Base-by-base conservation (phyloP, 2,888 invertebrate genomes). In the Atrina japonica region DNA sequence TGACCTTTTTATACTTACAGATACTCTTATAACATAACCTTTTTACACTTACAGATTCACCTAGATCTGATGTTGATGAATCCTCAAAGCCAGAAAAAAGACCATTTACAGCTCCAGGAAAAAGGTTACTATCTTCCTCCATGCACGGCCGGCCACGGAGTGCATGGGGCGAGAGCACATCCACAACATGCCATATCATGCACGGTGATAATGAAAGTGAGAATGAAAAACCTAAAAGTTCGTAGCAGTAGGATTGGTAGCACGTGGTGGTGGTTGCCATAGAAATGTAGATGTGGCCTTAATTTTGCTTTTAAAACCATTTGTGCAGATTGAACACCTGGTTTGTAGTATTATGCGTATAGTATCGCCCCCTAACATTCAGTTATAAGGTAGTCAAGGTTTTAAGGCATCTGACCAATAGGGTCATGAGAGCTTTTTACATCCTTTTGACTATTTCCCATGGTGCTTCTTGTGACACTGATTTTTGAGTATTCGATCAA, bases 21-120 rank as follows among this genome's bases (percentile, higher is more conserved):
- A 83, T 65, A 81, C 85, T 0, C 81, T 83, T n/a, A n/a, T n/a
- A n/a, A n/a, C n/a, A n/a, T n/a, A n/a, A n/a, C n/a, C n/a, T n/a
- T 25, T 29, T 29, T 59, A 18, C 1, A 18, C 35, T 69, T 61
- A 11, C 61, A 83, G 85, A 83, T 65, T 81, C 85, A 0, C 81
- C 84, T 1, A 63, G 82, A 9, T 82, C 82, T n/a, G 83, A 83
- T 45, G 43, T 73, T 0, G 81, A 77, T 6, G 76, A 78, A 2
- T n/a, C 55, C 2, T 65, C 61, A 29, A 43, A 59, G n/a, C 73
- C 76, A 1, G 25, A 55, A 18, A 59, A 73, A 41, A 55, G 83
- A 41, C 80, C 80, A 3, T 66, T 69, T 11, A 77, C 80, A 27
- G 80, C 80, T 25, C 77, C 80, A 14, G 64, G 71, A 16, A 72